A percentile compares a stretch with the other conserved stretches of the same genome.
phyloP scores from a whole-genome alignment of 2,113 vertebrate species.

The Clinocottus analis region DNA sequence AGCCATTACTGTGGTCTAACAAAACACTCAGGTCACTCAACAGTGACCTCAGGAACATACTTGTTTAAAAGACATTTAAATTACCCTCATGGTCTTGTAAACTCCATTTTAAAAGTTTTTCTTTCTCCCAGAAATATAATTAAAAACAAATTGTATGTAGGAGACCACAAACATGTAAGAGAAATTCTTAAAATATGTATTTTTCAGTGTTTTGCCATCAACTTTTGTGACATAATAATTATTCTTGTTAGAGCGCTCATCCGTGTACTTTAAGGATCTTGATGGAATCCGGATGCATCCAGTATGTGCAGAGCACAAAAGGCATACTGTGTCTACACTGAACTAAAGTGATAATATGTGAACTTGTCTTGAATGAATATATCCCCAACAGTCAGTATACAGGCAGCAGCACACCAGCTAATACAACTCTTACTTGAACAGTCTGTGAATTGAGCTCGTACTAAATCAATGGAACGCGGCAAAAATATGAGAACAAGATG shows the following conservation, averaged over 20 bases:
- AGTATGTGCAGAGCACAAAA: constrained; percentile 4
- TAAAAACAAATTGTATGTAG: neutral
- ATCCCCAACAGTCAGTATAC: constrained; percentile 4
- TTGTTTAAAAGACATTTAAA: neutral
- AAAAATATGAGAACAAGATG: constrained; percentile 68
- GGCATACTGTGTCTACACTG: neutral
- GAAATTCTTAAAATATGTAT: neutral
- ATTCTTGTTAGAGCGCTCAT: neutral
- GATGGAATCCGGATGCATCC: constrained; percentile 24
- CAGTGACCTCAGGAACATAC: neutral
- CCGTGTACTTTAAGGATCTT: neutral
- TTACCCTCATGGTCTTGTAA: neutral
- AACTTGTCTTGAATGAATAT: constrained; percentile 28
- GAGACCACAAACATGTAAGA: neutral
- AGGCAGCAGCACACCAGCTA: constrained; percentile 30
- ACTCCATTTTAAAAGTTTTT: neutral
- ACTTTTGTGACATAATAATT: constrained; percentile 9
- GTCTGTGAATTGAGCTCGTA: constrained; percentile 33
- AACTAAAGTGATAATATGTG: constrained; percentile 29
- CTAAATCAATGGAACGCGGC: constrained; percentile 67
- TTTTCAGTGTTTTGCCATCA: neutral
- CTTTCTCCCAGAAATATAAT: neutral
- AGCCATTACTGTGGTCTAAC: neutral
- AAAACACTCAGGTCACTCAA: neutral
- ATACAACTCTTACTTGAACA: constrained; percentile 30